Evolutionary conservation across 2,888 invertebrate genomes (phyloP).

Genomic region (Strigamia crassipes): DNA sequence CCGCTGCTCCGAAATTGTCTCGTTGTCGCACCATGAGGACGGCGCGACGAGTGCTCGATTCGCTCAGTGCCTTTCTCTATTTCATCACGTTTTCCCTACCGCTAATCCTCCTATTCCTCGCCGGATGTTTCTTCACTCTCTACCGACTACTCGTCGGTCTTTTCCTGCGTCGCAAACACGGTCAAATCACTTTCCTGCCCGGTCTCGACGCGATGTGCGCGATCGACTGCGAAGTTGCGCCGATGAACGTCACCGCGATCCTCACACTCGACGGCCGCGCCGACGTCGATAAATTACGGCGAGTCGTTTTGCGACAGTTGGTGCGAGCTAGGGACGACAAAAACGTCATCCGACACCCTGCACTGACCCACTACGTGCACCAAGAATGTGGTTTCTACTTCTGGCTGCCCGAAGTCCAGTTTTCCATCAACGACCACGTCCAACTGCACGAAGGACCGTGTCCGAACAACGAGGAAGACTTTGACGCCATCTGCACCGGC

Average conservation of each 20-base stretch:
- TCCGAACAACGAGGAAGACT: not conserved
- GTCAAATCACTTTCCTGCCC: not conserved
- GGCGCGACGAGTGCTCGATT: not conserved
- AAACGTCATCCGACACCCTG: not conserved
- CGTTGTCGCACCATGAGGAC: too few relatives aligned
- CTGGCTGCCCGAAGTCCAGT: not conserved
- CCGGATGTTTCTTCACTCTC: not conserved
- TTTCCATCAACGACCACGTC: not conserved
- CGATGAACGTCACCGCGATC: not conserved
- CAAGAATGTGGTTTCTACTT: not conserved
- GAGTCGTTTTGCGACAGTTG: not conserved
- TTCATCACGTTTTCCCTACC: not conserved
- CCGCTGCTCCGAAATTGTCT: not conserved
- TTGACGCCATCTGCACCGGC: not conserved
- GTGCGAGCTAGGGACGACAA: not conserved
- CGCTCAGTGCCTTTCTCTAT: not conserved
- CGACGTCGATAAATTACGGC: not conserved
- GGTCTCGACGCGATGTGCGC: conserved; percentile 2
- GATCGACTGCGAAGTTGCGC: not conserved
- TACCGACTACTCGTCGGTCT: not conserved
- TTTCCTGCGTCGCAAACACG: not conserved
- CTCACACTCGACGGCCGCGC: not conserved
- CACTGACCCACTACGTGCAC: not conserved
- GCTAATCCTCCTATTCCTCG: not conserved
- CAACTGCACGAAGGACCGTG: not conserved